Percentiles rank a stretch among this genome's conserved stretches.
Evolutionary conservation across 2,888 invertebrate genomes (phyloP).

Genomic region (Thereva unica): DNA sequence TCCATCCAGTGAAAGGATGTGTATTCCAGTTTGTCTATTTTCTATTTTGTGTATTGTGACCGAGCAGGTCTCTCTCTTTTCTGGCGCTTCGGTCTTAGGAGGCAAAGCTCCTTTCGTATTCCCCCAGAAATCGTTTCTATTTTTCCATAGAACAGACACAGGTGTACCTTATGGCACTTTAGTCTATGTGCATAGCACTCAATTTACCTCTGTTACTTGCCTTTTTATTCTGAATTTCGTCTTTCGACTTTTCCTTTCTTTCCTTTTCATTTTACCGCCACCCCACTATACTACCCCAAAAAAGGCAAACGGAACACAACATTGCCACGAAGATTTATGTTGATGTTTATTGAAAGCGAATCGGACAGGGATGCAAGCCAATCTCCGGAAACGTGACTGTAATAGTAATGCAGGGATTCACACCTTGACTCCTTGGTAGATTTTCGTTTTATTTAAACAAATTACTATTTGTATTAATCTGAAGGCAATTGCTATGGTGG

Average conservation of each 20-base stretch:
- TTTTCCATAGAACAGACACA: constrained; percentile 31
- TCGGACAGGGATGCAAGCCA: constrained; percentile 39
- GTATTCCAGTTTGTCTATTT: constrained; percentile 17
- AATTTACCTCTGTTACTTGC: constrained; percentile 30
- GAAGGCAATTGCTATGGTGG: neutral
- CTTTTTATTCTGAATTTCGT: constrained; percentile 15
- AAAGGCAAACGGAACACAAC: neutral
- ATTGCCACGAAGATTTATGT: constrained; percentile 41
- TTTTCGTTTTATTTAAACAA: constrained; percentile 18
- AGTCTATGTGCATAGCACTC: constrained; percentile 29
- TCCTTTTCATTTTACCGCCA: constrained; percentile 6
- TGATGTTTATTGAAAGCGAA: constrained; percentile 45
- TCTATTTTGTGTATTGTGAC: constrained; percentile 1
- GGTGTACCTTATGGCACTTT: constrained; percentile 28
- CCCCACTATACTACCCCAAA: constrained; percentile 9
- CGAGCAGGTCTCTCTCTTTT: neutral
- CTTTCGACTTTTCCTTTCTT: constrained; percentile 18
- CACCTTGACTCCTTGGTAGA: constrained; percentile 3
- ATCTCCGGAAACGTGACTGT: constrained; percentile 27
- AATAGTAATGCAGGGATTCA: constrained; percentile 10
- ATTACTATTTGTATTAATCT: constrained; percentile 14
- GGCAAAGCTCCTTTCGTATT: constrained; percentile 5
- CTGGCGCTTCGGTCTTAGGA: constrained; percentile 1
- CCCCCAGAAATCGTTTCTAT: constrained; percentile 19
- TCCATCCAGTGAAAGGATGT: neutral